Percentiles rank a stretch among this genome's conserved stretches.
phyloP scores from a whole-genome alignment of 2,797 vertebrate genomes.

The Sebastes iracundus region DNA sequence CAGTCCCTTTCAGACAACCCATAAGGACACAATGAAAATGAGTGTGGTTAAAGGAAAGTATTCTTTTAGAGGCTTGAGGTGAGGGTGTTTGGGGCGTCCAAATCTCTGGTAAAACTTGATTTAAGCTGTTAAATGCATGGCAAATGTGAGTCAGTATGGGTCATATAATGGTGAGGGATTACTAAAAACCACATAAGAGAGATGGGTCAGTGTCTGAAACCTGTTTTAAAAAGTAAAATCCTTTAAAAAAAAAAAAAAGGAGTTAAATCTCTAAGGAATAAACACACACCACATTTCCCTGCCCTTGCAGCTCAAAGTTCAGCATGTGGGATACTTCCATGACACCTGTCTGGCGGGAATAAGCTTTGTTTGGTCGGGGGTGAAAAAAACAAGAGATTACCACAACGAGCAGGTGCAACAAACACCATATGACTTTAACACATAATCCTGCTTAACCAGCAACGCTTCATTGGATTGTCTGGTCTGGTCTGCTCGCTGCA shows the following conservation, averaged over 20 bases:
- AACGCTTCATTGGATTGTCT: conserved; percentile 70
- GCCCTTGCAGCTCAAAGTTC: conserved; percentile 54
- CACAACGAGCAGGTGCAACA: conserved; percentile 20
- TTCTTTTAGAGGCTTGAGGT: background rate
- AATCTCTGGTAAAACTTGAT: background rate
- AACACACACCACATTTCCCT: background rate
- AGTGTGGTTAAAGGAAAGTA: background rate
- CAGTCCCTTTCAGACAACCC: conserved; percentile 41
- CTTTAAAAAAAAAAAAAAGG: background rate
- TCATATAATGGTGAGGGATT: conserved; percentile 6
- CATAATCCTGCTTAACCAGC: conserved; percentile 66
- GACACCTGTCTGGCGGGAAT: conserved; percentile 35
- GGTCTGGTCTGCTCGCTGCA: conserved; percentile 43
- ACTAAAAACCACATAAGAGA: background rate
- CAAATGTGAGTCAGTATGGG: conserved; percentile 25
- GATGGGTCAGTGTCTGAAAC: background rate
- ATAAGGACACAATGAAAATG: conserved; percentile 37
- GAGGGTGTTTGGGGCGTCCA: background rate
- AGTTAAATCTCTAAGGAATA: background rate
- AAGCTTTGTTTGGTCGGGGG: background rate
- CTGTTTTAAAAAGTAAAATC: background rate
- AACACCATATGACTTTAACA: conserved; percentile 60
- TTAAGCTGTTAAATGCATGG: background rate
- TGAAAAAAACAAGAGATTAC: background rate
- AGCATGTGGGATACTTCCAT: background rate